These are phyloP conservation scores for Phaedon cochleariae DNA, from an alignment of 2,888 invertebrate genomes.

Conservation along the genomic window DNA sequence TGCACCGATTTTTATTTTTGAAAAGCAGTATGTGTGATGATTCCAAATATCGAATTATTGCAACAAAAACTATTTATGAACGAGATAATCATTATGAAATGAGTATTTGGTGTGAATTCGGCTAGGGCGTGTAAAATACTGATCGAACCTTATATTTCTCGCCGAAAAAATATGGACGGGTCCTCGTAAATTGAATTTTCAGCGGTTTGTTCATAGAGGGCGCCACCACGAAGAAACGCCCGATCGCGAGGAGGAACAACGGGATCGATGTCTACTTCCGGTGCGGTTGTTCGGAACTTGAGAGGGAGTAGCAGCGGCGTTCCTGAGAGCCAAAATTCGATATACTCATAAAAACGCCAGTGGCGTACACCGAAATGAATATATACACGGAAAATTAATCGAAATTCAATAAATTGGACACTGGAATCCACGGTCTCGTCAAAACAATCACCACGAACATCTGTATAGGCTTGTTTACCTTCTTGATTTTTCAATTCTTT, in stretches of 20 bases:
- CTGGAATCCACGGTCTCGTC: no score
- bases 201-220: not conserved
- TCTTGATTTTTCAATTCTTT: no score
- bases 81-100: no score
- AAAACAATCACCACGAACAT: no score
- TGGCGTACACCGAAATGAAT: not conserved
- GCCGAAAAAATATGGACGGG: not conserved
- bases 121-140: slow-evolving; percentile 23
- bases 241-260: slow-evolving; percentile 35
- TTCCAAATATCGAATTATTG: no score
- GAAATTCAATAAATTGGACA: no score
- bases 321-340: not conserved
- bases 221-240: slow-evolving; percentile 24
- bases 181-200: not conserved
- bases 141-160: slow-evolving; percentile 12
- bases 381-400: no score
- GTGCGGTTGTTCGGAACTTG: slow-evolving; percentile 45
- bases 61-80: no score
- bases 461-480: no score
- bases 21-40: no score
- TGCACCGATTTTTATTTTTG: no score
- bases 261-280: slow-evolving; percentile 52
- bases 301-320: not conserved
- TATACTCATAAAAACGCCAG: not conserved
- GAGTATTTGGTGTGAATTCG: no score